Conservation (phyloP, 2,888 invertebrate genomes). For the Ommatoiulus sabulosus region DNA sequence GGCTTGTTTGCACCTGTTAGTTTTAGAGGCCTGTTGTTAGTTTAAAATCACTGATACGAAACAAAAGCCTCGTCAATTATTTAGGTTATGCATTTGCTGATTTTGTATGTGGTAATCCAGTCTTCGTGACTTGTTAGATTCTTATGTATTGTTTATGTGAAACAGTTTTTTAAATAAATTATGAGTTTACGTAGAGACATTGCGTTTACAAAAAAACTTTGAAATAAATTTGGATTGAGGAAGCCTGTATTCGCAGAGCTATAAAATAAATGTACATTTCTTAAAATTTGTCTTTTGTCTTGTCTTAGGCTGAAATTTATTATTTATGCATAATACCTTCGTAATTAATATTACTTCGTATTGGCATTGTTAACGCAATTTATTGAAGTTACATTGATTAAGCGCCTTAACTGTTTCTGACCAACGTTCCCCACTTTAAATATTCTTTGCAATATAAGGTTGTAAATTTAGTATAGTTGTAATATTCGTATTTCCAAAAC, state of each 20-base stretch:
- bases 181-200: constrained; percentile 17
- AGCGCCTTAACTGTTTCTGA: too few relatives aligned
- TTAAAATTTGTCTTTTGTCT: neutral
- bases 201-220: neutral
- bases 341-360: neutral
- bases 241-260: neutral
- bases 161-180: constrained; percentile 1
- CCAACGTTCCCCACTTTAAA: too few relatives aligned
- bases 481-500: too few relatives aligned
- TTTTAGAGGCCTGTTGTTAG: too few relatives aligned
- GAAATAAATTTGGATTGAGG: neutral
- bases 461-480: too few relatives aligned
- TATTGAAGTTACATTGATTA: too few relatives aligned
- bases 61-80: neutral
- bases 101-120: neutral
- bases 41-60: too few relatives aligned
- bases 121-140: neutral
- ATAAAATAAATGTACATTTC: neutral
- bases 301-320: neutral
- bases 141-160: neutral
- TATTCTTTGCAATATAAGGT: too few relatives aligned
- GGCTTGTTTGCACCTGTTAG: too few relatives aligned
- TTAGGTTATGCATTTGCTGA: neutral
- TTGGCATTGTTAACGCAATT: neutral
- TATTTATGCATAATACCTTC: neutral